A percentile compares a stretch with the other conserved stretches of the same genome.
phyloP scores from a whole-genome alignment of 2,113 vertebrate genomes.

The Oryzias woworae region DNA sequence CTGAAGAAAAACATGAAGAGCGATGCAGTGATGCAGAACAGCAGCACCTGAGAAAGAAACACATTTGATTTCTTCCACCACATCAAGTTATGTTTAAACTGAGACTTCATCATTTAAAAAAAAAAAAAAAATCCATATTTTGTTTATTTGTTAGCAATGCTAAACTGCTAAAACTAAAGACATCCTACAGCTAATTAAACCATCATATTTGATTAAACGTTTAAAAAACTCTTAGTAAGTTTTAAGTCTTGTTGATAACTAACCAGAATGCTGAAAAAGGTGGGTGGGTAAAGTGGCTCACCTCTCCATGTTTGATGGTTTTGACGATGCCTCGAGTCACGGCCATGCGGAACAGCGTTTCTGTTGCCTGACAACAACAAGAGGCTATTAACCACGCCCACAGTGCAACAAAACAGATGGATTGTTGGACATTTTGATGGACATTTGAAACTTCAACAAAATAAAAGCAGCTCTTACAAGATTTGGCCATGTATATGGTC shows the following conservation, averaged over 20 bases:
- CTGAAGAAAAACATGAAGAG: slow-evolving; percentile 83
- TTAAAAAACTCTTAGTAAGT: too few relatives aligned
- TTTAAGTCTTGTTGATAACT: too few relatives aligned
- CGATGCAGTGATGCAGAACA: slow-evolving; percentile 78
- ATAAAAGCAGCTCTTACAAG: slow-evolving; percentile 82
- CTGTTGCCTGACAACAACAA: slow-evolving; percentile 70
- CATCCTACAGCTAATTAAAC: too few relatives aligned
- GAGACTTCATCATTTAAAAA: neutral
- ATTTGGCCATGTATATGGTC: slow-evolving; percentile 99
- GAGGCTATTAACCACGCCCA: too few relatives aligned
- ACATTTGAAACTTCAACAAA: neutral
- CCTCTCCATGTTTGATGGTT: slow-evolving; percentile 80
- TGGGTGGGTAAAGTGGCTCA: slow-evolving; percentile 19
- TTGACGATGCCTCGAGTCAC: slow-evolving; percentile 74
- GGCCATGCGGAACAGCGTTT: slow-evolving; percentile 81
- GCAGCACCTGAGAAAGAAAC: slow-evolving; percentile 66
- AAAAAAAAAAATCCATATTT: too few relatives aligned
- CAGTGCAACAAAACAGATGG: neutral
- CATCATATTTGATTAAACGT: too few relatives aligned
- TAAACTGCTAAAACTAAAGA: too few relatives aligned
- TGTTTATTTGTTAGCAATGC: too few relatives aligned
- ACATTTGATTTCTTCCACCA: slow-evolving; percentile 1
- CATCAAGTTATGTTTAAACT: neutral
- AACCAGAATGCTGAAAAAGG: neutral
- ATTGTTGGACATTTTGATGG: neutral